Base-by-base conservation (phyloP, 1,140 invertebrate species). In the Proctacanthus coquilletti region DNA sequence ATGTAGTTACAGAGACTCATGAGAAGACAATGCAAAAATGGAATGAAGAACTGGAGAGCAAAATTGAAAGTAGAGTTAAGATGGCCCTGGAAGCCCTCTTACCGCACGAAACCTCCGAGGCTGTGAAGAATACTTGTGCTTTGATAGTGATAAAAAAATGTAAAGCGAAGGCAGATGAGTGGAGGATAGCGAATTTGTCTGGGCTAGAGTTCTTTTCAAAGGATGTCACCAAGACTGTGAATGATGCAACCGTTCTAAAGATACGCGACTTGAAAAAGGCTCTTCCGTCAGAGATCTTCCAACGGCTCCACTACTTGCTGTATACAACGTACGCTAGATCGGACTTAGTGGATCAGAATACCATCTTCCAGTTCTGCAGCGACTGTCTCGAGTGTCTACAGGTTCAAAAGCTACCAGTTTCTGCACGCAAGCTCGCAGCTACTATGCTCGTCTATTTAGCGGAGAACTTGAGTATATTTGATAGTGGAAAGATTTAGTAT, bases 191-290 rank as follows among this genome's bases (percentile, higher is more conserved):
- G 18, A 57, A 45, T 20, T 43, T 60, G 1, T 15, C 46, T 5
- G 43, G 41, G 19, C 43, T 46, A 3, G 51, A 45, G n/a, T 54
- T 59, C 17, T 59, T 52, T 33, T 53, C 56, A 11, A 48, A 45
- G 0, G 52, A 60, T 39, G 39, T 57, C 18, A 5, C 10, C 13
- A 35, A 41, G 13, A 35, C 33, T 8, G 25, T 21, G 9, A 41
- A 41, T 34, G 29, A 36, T 11, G 27, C 27, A 4, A 42, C 44
- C 3, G 36, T 23, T 5, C 20, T 34, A 3, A 27, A 34, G 1
- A 37, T 21, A 1, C 18, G 20, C 1, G 41, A 38, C n/a, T 18
- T 30, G 11, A 20, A 8, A 23, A 45, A n/a, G 36, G 44, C 15
- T 23, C n/a, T n/a, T n/a, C 34, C 53, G 2, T 57, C 53, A 4